A percentile compares a stretch with the other conserved stretches of the same genome.
Evolutionary conservation across 2,797 vertebrate species (phyloP).

Genomic region (Pseudotriccus pelzelni): DNA sequence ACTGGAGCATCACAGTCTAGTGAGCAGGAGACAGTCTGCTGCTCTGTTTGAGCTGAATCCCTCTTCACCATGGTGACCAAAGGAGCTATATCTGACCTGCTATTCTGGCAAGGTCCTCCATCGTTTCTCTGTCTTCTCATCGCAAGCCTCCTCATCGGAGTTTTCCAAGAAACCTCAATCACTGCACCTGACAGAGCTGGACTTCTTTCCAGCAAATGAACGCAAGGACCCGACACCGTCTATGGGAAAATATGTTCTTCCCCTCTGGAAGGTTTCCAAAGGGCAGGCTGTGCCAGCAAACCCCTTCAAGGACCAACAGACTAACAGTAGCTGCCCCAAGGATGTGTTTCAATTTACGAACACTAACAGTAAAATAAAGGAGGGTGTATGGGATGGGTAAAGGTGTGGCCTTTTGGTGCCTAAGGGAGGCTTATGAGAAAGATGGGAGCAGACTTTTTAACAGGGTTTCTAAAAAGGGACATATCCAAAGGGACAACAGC

Average conservation of each 20-base stretch:
- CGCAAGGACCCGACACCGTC: not conserved
- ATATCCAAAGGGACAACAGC: not conserved
- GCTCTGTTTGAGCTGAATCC: conserved; percentile 43
- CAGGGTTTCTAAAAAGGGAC: fast-evolving
- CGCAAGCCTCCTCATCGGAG: not conserved
- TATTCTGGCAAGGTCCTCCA: conserved; percentile 26
- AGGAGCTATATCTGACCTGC: conserved; percentile 41
- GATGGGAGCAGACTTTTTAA: not conserved
- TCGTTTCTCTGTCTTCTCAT: conserved; percentile 27
- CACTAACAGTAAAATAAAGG: not conserved
- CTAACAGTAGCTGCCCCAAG: not conserved
- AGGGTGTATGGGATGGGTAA: not conserved
- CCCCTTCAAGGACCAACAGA: not conserved
- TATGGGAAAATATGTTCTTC: not conserved
- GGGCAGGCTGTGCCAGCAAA: not conserved
- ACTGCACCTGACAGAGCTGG: not conserved
- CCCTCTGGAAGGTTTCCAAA: not conserved
- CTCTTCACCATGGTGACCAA: conserved; percentile 48
- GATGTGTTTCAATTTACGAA: not conserved
- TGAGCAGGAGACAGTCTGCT: conserved; percentile 38
- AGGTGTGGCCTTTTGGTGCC: not conserved
- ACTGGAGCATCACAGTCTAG: conserved; percentile 34
- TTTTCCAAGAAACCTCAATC: conserved; percentile 65
- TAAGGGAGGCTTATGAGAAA: not conserved
- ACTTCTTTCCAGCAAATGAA: conserved; percentile 31